Evolutionary conservation across 2,113 vertebrate genomes (phyloP), one percentile per base, ranked within the genome.

Genomic region (Actenoides hombroni): DNA sequence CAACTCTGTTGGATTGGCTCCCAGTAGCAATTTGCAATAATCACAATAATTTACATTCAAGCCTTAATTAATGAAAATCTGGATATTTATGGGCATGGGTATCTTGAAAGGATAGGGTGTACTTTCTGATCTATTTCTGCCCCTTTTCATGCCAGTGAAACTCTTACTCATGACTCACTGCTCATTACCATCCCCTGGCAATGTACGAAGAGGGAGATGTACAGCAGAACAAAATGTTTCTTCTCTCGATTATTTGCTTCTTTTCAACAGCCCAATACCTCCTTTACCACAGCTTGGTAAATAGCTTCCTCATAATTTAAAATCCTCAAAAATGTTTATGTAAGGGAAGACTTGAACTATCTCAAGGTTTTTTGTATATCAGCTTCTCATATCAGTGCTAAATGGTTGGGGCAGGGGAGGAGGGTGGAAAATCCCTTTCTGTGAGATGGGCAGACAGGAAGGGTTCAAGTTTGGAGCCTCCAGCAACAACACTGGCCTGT

Each of bases 41-140:
- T 91, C 77, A 79, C 56, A 89, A 68, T 92, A 63, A 97, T 95
- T 96, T 87, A 71, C 70, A 78, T 78, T 68, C 61, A 89, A 63
- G 23, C 51, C 7, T 71, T 71, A 87, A 84, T 68, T 71, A 84
- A 82, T 68, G 61, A 81, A 68, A 35, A 82, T 63, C 21, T 84
- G 12, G 53, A 37, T 90, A 64, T 64, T 82, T 89, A 64, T 68
- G 37, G 48, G 24, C 64, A 64, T 21, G 35, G 15, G 14, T 31
- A 86, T 75, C 60, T 86, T 94, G 69, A 86, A 91, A 91, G 31
- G 46, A 42, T 77, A 67, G 46, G 26, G 7, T 67, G 59, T 88
- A 40, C 48, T 76, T 83, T 92, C 54, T 83, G 37, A 73, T 90
- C 83, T 95, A 61, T 95, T 96, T 92, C 84, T 78, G 64, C 59